phyloP scores from a whole-genome alignment of 1,140 invertebrate species.

The Palaemon carinicauda region DNA sequence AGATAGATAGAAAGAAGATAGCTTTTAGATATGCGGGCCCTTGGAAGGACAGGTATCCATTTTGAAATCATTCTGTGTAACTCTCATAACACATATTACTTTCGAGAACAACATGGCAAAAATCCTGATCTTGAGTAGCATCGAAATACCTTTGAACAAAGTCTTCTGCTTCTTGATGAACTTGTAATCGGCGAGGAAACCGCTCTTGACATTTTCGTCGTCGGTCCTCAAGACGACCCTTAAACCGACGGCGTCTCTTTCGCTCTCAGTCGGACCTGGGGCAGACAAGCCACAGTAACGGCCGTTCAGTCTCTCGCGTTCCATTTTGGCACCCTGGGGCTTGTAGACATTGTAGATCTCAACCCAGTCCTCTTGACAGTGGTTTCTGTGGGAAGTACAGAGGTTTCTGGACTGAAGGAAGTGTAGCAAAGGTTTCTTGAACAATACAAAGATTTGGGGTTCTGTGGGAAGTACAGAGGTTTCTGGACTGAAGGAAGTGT shows the following conservation, averaged over 20 bases:
- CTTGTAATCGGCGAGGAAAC: conserved; percentile 88
- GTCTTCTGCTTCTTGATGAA: conserved; percentile 83
- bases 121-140: not conserved
- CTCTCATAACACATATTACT: no score
- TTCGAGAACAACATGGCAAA: no score
- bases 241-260: conserved; percentile 81
- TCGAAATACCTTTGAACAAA: conserved; percentile 76
- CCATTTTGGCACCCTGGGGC: conserved; percentile 66
- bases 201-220: conserved; percentile 81
- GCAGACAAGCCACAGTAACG: conserved; percentile 83
- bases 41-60: no score
- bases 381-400: conserved; percentile 59
- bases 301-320: conserved; percentile 81
- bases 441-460: no score
- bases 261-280: conserved; percentile 89
- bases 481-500: no score
- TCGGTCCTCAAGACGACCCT: conserved; percentile 87
- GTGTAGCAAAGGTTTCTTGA: no score
- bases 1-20: no score
- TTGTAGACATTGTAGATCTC: conserved; percentile 89
- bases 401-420: not conserved
- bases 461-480: not conserved
- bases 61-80: no score
- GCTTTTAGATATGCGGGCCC: no score
- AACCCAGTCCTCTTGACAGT: conserved; percentile 90